Evolutionary conservation across 2,113 vertebrate species (phyloP).

Genomic region (Ariopsis seemanni): DNA sequence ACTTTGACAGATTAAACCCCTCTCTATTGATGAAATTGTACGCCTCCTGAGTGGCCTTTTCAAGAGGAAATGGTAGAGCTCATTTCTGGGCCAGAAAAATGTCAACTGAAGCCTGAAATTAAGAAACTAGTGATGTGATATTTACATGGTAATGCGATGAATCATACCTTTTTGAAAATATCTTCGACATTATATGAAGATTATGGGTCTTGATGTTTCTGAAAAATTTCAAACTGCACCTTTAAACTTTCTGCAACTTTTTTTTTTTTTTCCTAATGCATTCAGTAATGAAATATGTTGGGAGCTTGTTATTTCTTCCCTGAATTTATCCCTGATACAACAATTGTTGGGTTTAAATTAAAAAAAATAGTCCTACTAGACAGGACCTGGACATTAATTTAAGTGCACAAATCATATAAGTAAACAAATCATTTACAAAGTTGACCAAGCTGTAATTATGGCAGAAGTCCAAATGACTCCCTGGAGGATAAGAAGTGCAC

Average conservation of each 20-base stretch:
- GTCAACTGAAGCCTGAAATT: neutral
- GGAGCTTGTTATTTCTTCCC: neutral
- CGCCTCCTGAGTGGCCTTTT: neutral
- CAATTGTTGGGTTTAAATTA: neutral
- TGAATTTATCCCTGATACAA: neutral
- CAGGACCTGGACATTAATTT: neutral
- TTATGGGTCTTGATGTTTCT: neutral
- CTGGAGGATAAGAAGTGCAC: neutral
- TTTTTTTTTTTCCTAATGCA: neutral
- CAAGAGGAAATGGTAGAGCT: neutral
- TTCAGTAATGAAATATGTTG: neutral
- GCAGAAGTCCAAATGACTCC: neutral
- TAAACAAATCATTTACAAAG: neutral
- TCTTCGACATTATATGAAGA: neutral
- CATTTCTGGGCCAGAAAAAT: neutral
- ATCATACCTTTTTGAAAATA: neutral
- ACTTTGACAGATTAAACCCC: neutral
- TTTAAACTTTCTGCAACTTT: neutral
- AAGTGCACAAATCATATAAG: neutral
- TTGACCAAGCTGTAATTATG: neutral
- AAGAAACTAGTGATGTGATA: neutral
- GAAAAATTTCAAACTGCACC: neutral
- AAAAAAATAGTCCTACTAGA: neutral
- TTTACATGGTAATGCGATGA: neutral
- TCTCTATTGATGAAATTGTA: neutral